Conservation (phyloP, 1,140 invertebrate genomes). For the Mycetomoellerius zeteki region DNA sequence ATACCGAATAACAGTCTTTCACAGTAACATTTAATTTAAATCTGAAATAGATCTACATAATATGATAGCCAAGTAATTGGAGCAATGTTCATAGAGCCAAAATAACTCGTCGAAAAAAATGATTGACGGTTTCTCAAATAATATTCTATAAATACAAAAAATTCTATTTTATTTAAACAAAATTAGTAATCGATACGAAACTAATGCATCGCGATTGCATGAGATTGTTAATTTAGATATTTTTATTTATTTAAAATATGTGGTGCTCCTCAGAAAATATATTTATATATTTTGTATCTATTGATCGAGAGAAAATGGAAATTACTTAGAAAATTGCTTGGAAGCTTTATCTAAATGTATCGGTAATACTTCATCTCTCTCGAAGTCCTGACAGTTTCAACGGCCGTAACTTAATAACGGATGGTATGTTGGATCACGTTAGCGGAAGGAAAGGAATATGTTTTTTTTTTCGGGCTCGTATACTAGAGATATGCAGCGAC, state of each 20-base stretch:
- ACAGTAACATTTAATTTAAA: background rate
- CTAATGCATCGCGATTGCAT: background rate
- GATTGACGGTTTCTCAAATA: background rate
- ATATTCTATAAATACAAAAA: background rate
- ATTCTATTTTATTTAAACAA: background rate
- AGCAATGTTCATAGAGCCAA: background rate
- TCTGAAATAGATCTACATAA: background rate
- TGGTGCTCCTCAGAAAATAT: background rate
- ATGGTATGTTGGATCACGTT: constrained; percentile 9
- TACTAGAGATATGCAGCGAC: constrained; percentile 40
- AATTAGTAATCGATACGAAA: background rate
- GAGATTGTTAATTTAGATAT: background rate
- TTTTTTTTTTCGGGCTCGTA: constrained; percentile 23
- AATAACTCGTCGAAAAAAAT: background rate
- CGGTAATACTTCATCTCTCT: background rate
- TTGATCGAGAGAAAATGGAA: background rate
- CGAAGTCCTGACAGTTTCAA: background rate
- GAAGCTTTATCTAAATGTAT: background rate
- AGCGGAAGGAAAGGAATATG: background rate
- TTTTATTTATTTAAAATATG: background rate
- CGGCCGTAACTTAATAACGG: background rate
- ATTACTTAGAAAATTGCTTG: background rate
- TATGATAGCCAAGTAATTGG: background rate
- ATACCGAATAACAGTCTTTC: background rate
- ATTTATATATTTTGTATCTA: background rate